Base-by-base conservation (phyloP, 2,888 invertebrate species). In the Rhodophaea formosa region DNA sequence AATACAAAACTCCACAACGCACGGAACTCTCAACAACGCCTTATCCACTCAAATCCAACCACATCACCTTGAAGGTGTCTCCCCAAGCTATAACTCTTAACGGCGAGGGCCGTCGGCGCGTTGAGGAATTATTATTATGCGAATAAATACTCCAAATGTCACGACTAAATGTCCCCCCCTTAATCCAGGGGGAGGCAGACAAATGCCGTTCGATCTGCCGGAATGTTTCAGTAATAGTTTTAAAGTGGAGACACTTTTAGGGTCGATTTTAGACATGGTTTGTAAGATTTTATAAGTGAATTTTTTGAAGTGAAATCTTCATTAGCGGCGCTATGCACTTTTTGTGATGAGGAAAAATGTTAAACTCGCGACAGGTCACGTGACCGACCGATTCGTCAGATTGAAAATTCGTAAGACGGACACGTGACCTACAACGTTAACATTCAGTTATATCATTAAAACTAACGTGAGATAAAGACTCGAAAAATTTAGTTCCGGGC, bases 121-220 rank as follows among this genome's bases (percentile, higher is more conserved):
- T 82, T 88, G 87, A 90, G 89, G 91, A 88, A 90, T 91, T 92
- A 93, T 93, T 93, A 93, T 93, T 93, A 93, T 93, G 93, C 92
- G 93, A 92, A 93, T 93, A 93, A 93, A 93, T 93, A 93, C 92
- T 92, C 91, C 81, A 85, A 92, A 92, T 92, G 93, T 92, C 93
- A 92, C 84, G 91, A 92, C 90, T 93, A 93, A 93, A 92, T 92
- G 92, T 90, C 91, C 83, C 86, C 80, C 78, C 77, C 70, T 68
- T 84, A 84, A 83, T 80, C 84, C 84, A 63, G 66, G 77, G 75
- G 71, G 65, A 68, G 46, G 57, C 62, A 64, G 74, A 71, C 70
- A 71, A 73, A 71, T 66, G 79, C 72, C 74, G 72, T 81, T 83
- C 78, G 80, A 82, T 80, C 77, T 71, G 61, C 63, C 62, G 66